Evolutionary conservation across 2,113 vertebrate genomes (phyloP).

Genomic region (Coptodon bakossiorum): DNA sequence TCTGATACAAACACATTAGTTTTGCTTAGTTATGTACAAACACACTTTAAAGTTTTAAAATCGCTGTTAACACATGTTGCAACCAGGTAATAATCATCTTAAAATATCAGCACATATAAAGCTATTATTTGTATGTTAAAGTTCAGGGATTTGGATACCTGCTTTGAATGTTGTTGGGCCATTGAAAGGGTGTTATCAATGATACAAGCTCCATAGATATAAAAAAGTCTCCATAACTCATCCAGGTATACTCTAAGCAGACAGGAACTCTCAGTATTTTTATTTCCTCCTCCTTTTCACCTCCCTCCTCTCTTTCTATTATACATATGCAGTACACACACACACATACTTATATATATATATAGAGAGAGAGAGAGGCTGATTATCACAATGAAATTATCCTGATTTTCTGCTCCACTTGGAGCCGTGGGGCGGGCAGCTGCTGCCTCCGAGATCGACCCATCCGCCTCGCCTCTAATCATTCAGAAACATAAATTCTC

Average conservation of each 20-base stretch:
- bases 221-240: not conserved
- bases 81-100: not conserved
- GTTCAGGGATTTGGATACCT: not conserved
- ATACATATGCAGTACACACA: not conserved
- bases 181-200: not conserved
- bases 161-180: not conserved
- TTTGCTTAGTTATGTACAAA: not conserved
- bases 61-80: not conserved
- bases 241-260: not conserved
- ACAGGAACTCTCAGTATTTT: conserved; percentile 9
- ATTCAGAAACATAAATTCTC: conserved; percentile 54
- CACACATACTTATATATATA: not conserved
- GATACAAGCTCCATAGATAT: not conserved
- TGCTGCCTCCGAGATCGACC: conserved; percentile 57
- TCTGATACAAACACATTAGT: not conserved
- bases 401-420: conserved; percentile 73
- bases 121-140: not conserved
- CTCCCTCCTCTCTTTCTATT: not conserved
- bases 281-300: not conserved
- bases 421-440: conserved; percentile 58
- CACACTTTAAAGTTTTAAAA: not conserved
- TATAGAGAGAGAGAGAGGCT: too few relatives aligned
- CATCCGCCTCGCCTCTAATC: conserved; percentile 48
- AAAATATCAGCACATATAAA: not conserved
- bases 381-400: conserved; percentile 72